Evolutionary conservation across 2,888 invertebrate genomes (phyloP), one percentile per base, ranked within the genome.

Genomic region (Nycteola revayana): DNA sequence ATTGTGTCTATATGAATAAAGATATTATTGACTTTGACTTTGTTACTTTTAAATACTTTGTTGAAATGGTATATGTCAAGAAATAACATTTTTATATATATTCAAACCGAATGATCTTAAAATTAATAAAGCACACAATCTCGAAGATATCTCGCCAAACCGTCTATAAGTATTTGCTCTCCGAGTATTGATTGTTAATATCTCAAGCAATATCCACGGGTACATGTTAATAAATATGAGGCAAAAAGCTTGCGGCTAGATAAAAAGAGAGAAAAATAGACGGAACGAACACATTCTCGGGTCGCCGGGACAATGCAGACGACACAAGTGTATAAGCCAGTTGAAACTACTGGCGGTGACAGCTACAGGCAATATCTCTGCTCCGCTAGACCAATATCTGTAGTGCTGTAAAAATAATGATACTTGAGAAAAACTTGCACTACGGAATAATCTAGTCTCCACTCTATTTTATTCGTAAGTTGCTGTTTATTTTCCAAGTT

Each of bases 291-390:
- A 62, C 57, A 69, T 66, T 59, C 51, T 61, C 47, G 49, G 54
- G 51, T 61, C 55, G 46, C 38, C 40, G 46, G 59, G 64, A 67
- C 66, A 66, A 66, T 62, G 63, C 53, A 51, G 48, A 50, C 61
- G 64, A 70, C 68, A 72, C 73, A 66, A 75, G 73, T 74, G 69
- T 73, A 75, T 74, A 76, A 78, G 77, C 77, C 63, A 71, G 74
- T 72, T 65, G 68, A 60, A 72, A 67, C 62, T 69, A 71, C 75
- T 81, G 80, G 44, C 57, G 63, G 61, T 76, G 83, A 81, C 84
- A 82, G 80, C 71, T 75, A 83, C 75, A 81, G 70, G 78, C 83
- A 80, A 84, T 84, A 84, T 82, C 81, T 81, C 73, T 71, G 70
- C 70, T 64, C 59, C 57, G 61, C 72, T 67, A 73, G 69, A 75